Evolutionary conservation across 2,113 vertebrate species (phyloP).

Genomic region (Balaenoptera acutorostrata): DNA sequence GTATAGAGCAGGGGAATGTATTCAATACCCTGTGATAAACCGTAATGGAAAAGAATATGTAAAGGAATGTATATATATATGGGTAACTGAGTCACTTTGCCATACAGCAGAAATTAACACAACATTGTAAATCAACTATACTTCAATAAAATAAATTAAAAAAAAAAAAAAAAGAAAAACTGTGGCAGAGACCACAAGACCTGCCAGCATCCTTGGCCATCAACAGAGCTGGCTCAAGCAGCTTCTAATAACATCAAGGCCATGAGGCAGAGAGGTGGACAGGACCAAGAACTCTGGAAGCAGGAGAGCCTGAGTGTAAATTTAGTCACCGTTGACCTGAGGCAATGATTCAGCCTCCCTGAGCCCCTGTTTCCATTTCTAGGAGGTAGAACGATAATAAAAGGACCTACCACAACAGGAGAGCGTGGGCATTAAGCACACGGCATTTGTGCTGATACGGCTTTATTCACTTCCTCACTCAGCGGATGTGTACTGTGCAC

Average conservation of each 20-base stretch:
- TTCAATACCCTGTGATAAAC: neutral
- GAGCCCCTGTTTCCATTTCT: neutral
- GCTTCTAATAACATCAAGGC: neutral
- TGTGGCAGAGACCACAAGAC: neutral
- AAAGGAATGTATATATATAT: neutral
- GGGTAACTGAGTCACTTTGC: neutral
- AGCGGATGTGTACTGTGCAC: neutral
- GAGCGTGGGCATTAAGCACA: rapidly evolving
- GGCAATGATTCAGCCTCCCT: neutral
- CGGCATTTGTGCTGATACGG: rapidly evolving
- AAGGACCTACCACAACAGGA: neutral
- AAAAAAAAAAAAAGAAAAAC: neutral
- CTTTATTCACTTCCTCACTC: neutral
- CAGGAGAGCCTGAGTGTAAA: neutral
- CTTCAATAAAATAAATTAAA: neutral
- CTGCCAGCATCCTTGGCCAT: neutral
- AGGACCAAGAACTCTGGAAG: neutral
- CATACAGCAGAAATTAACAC: neutral
- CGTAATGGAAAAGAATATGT: neutral
- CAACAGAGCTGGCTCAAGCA: neutral
- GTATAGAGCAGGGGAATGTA: neutral
- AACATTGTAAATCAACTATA: neutral
- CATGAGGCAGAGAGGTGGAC: neutral
- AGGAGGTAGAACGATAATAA: neutral
- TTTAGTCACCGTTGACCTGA: neutral